Base-by-base conservation (phyloP, 2,113 vertebrate species). In the Halichoeres trimaculatus region DNA sequence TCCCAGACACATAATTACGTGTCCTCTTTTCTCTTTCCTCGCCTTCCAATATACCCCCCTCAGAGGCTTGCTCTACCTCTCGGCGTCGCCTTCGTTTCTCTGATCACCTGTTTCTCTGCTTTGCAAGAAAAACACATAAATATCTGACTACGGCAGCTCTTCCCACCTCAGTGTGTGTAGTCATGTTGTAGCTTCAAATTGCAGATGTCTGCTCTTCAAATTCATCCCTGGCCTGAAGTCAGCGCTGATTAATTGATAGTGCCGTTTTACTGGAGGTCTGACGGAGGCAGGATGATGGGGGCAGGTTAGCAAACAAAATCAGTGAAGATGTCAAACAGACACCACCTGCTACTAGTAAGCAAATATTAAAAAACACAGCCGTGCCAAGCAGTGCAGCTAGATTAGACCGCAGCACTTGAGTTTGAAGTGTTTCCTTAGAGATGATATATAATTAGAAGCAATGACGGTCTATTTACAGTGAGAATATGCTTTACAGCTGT, bases 231-330 rank as follows among this genome's bases (percentile, higher is more conserved):
- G 34, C 63, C 50, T 78, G 52, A 50, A 61, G 74, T 70, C 73
- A 45, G 12, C 0, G 24, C 59, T 77, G 85, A 83, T 87, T 78
- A 81, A 77, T 73, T 83, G 76, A 87, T 34, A 74, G 71, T 73
- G 35, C 35, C n/a, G 19, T 70, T 69, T 35, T 47, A 47, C 30
- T 14, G 57, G 63, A 72, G 47, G 69, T 77, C 74, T 67, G 51
- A 81, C 26, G 36, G n/a, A 81, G 78, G 14, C 14, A 14, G 16
- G 16, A 5, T 45, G 13, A 16, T 45, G 7, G 3, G 14, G 17
- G 14, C 16, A 7, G 7, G 16, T 16, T 2, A 8, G 3, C 14
- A 45, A 45, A 45, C 17, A 45, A 7, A 45, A 17, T 7, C 43
- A 43, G 12, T 45, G 7, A 19, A 45, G 43, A 45, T 17, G 17